Percentiles rank a stretch among this genome's conserved stretches.
phyloP scores from a whole-genome alignment of 2,797 vertebrate genomes.

The Lutjanus argentimaculatus region DNA sequence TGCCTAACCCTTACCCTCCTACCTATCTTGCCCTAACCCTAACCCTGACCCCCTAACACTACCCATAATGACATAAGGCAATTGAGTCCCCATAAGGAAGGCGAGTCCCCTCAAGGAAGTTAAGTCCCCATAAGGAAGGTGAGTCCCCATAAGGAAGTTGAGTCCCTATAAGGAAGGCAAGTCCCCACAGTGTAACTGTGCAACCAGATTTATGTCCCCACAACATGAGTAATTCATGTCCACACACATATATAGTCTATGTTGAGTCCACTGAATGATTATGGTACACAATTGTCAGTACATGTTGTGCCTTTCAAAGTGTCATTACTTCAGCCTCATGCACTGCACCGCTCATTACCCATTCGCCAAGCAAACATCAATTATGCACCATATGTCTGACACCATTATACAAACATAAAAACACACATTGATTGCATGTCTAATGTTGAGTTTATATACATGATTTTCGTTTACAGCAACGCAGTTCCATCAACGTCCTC shows the following conservation, averaged over 20 bases:
- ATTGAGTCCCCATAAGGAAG: too few species aligned
- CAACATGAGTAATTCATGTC: too few species aligned
- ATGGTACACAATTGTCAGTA: slow-evolving; percentile 36
- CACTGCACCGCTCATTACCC: slow-evolving; percentile 12
- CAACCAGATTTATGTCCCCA: too few species aligned
- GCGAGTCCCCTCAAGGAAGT: too few species aligned
- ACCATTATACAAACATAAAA: slow-evolving; percentile 5
- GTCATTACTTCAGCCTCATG: slow-evolving; percentile 12
- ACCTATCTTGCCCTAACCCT: too few species aligned
- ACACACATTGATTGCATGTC: slow-evolving; percentile 22
- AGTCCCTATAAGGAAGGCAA: too few species aligned
- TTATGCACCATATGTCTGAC: slow-evolving; percentile 24
- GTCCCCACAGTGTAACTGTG: too few species aligned
- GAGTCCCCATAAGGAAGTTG: too few species aligned
- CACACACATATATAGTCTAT: slow-evolving; percentile 3
- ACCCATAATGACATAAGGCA: too few species aligned
- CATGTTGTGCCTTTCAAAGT: slow-evolving; percentile 41
- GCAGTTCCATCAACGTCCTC: background rate
- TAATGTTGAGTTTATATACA: background rate
- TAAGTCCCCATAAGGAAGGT: too few species aligned
- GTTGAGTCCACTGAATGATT: slow-evolving; percentile 30
- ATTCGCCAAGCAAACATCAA: slow-evolving; percentile 40
- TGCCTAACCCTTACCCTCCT: too few species aligned
- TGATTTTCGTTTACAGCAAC: slow-evolving; percentile 28
- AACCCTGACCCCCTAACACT: too few species aligned